Percentiles rank a stretch among this genome's conserved stretches.
Conservation (phyloP, 1,140 invertebrate species). For the Idris sp. region DNA sequence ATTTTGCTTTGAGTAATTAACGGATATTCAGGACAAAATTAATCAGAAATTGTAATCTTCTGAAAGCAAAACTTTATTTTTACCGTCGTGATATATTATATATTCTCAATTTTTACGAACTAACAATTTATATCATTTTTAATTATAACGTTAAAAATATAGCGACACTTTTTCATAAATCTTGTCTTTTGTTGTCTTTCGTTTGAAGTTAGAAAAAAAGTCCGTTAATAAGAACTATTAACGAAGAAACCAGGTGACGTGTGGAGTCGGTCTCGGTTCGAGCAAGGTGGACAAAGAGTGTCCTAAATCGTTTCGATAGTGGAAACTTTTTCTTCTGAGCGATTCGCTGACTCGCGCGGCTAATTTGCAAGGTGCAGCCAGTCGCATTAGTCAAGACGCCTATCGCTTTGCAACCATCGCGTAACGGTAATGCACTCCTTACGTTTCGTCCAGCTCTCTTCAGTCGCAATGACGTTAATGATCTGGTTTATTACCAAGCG, state of each 20-base stretch:
- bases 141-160: constrained; percentile 29
- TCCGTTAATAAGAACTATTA: constrained; percentile 53
- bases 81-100: constrained; percentile 18
- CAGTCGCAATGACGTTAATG: constrained; percentile 73
- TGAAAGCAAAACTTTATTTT: constrained; percentile 22
- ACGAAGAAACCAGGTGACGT: constrained; percentile 58
- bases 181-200: constrained; percentile 25
- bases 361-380: constrained; percentile 78
- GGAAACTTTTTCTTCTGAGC: constrained; percentile 68
- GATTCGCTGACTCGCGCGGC: constrained; percentile 62
- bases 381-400: constrained; percentile 76
- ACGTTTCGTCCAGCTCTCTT: constrained; percentile 69
- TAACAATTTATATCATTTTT: constrained; percentile 29
- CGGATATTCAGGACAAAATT: constrained; percentile 31
- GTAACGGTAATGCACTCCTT: constrained; percentile 74
- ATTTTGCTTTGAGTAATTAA: constrained; percentile 34
- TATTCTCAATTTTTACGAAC: too few species aligned
- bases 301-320: constrained; percentile 68
- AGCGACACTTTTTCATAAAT: constrained; percentile 34
- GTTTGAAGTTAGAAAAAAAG: constrained; percentile 23
- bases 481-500: constrained; percentile 75
- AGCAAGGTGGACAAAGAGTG: constrained; percentile 66
- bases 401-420: constrained; percentile 75
- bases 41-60: constrained; percentile 34
- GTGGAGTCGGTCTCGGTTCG: constrained; percentile 56